Evolutionary conservation across 92 coral and sea anemone genomes (phyloP), one percentile per base, ranked within the genome.

Genomic region (Virgularia gustaviana): DNA sequence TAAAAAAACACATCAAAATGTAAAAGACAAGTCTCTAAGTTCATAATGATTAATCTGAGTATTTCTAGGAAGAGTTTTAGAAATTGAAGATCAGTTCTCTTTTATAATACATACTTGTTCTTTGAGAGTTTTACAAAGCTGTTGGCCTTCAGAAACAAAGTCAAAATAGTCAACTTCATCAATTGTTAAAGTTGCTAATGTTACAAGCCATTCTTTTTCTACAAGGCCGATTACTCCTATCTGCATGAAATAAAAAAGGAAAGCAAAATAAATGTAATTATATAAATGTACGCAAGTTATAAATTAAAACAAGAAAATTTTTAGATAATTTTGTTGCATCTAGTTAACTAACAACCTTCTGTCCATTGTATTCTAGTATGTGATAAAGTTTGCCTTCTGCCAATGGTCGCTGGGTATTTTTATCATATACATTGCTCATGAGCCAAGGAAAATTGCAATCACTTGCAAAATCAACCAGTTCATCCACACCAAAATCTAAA

Each of bases 401-500:
- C 70, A 92, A 61, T 47, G 85, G 95, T 57, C 63, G 79, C 34
- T 81, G 59, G 1, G 96, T 77, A 64, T 58, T 59, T 30, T 86
- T 88, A 41, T 92, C 98, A 57, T 80, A 83, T 44, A 92, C 98
- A 70, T 92, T 92, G 55, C 98, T 92, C 78, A 92, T 75, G 43
- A 92, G 63, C 98, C 98, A 92, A 6, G 94, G 96, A 63, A 87
- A 92, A 22, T 85, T 92, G 37, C 96, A 85, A 24, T 88, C 83
- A 58, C 65, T 84, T 42, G 87, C 83, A 64, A 92, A 89, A 75
- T 87, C 96, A 36, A 92, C 77, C 38, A 92, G 77, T 33, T 92
- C 98, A 79, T 89, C 98, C 60, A 92, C 96, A 29, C 98, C 98
- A 82, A 92, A 92, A 80, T 92, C 97, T 91, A 51, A 10, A 35